Evolutionary conservation across 2,797 vertebrate genomes (phyloP).

Genomic region (Sebastes hubbsi): DNA sequence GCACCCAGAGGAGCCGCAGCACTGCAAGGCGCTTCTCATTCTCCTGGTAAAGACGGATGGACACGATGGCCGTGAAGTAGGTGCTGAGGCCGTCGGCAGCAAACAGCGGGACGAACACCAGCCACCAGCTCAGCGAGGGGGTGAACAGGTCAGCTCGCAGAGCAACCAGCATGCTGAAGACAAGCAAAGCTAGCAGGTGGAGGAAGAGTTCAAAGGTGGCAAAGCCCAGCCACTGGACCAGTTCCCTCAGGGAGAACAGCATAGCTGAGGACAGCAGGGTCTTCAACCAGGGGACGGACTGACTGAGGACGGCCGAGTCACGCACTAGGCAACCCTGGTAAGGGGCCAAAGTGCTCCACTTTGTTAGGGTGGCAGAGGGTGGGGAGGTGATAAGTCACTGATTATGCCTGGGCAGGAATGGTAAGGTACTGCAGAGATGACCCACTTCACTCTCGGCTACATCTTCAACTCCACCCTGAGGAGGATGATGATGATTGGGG

Average conservation of each 20-base stretch:
- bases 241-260: constrained; percentile 94
- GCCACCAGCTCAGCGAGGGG: constrained; percentile 90
- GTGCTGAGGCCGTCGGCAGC: constrained; percentile 97
- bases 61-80: constrained; percentile 97
- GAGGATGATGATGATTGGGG: background rate
- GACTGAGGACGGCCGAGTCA: constrained; percentile 30
- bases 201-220: constrained; percentile 96
- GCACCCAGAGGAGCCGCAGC: constrained; percentile 96
- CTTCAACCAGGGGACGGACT: constrained; percentile 27
- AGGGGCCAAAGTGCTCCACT: constrained; percentile 34
- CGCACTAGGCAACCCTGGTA: constrained; percentile 31
- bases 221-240: constrained; percentile 98
- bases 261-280: constrained; percentile 70
- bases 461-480: constrained; percentile 56
- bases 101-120: constrained; percentile 93
- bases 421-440: background rate
- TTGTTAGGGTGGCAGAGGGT: background rate
- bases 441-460: constrained; percentile 40
- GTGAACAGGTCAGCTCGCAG: constrained; percentile 86
- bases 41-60: constrained; percentile 97
- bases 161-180: constrained; percentile 91
- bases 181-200: constrained; percentile 89
- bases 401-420: background rate
- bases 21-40: constrained; percentile 96
- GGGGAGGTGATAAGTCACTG: background rate